Evolutionary conservation across 2,797 vertebrate species (phyloP).

Genomic region (Pseudochirops corinnae): DNA sequence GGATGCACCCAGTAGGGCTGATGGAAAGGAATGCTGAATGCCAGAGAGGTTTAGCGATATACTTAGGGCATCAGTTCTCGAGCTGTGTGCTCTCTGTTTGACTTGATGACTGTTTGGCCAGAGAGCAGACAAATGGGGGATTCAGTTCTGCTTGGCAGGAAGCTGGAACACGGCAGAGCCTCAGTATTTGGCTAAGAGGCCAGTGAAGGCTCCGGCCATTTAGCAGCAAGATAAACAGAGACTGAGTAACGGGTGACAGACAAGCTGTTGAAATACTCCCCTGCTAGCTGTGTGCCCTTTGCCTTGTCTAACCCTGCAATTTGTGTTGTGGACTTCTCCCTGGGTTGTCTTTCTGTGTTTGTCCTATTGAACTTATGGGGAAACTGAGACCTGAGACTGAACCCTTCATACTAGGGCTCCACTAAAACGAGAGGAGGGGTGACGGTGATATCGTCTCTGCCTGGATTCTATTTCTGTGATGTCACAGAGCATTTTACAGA

Average conservation of each 20-base stretch:
- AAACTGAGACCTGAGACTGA: background rate
- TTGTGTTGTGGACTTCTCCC: background rate
- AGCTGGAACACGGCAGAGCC: background rate
- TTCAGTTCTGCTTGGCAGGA: background rate
- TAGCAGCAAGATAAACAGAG: background rate
- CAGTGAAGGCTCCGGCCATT: background rate
- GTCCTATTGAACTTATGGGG: background rate
- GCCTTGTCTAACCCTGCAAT: background rate
- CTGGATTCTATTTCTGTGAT: background rate
- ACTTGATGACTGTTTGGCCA: background rate
- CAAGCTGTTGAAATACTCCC: background rate
- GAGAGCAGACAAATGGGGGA: background rate
- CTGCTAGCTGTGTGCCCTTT: background rate
- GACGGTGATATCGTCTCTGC: background rate
- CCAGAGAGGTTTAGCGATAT: background rate
- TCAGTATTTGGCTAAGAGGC: background rate
- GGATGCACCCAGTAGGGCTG: background rate
- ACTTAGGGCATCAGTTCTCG: background rate
- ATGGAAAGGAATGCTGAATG: background rate
- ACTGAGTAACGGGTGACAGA: background rate
- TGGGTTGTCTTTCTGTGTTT: background rate
- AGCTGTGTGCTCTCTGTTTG: background rate
- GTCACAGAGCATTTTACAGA: background rate
- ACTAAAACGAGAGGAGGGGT: background rate
- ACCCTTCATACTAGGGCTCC: background rate